A percentile compares a stretch with the other conserved stretches of the same genome.
Conservation (phyloP, 64 coral and sea anemone genomes). For the Porites australiensis region DNA sequence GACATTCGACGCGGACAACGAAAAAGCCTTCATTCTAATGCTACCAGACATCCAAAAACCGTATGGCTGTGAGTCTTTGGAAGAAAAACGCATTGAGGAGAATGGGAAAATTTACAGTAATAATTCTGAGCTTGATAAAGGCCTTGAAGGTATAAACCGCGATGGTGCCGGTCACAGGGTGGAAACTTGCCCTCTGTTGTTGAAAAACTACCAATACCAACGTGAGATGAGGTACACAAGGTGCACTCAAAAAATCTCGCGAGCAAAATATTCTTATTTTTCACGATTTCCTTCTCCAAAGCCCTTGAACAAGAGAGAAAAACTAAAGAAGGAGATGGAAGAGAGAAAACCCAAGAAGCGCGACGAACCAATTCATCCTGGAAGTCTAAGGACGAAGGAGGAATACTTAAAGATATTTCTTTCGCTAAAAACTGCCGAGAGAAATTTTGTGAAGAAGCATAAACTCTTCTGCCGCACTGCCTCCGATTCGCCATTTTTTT, state of each 20-base stretch:
- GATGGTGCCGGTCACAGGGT: neutral
- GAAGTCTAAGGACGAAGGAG: neutral
- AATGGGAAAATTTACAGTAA: neutral
- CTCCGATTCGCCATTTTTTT: conserved; percentile 11
- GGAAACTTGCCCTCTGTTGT: neutral
- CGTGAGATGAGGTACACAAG: neutral
- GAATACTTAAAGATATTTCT: neutral
- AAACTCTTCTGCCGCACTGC: neutral
- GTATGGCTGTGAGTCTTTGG: neutral
- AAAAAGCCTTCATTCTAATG: neutral
- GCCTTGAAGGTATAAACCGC: too few relatives aligned
- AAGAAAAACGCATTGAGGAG: neutral
- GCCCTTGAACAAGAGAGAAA: conserved; percentile 23
- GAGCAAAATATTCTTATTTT: conserved; percentile 13
- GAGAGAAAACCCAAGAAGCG: neutral
- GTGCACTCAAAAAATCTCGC: conserved; percentile 4
- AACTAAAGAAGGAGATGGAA: neutral
- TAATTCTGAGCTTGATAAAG: neutral
- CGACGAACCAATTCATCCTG: neutral
- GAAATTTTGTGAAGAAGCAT: conserved; percentile 12
- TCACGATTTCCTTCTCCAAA: neutral
- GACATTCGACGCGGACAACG: neutral
- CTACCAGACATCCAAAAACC: neutral
- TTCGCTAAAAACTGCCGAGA: neutral
- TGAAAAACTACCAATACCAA: conserved; percentile 26